Evolutionary conservation across 2,797 vertebrate species (phyloP), one percentile per base, ranked within the genome.

Genomic region (Crocidura indochinensis): DNA sequence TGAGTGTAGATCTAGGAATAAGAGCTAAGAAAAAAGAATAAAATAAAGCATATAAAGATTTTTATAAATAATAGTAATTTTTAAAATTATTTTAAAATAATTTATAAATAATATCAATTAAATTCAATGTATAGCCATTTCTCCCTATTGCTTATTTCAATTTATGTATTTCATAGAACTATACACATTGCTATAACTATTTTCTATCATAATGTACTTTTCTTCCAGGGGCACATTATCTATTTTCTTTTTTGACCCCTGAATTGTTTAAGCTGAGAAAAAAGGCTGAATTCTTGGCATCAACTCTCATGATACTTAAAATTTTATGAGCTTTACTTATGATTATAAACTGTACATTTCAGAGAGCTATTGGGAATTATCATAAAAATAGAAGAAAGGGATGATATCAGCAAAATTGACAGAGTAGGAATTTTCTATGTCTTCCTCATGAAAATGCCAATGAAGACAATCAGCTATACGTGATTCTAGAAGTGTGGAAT

Each of bases 301-400:
- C 46, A 51, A 67, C 5, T 85, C 65, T 92, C 74, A 76, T 6
- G 44, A 64, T 19, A 81, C 65, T 90, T 91, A 94, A 94, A 95
- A 81, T 93, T 93, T 87, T 95, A 79, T 84, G 91, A 91, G 8
- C 12, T 95, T 96, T 95, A 81, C 14, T 90, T 95, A 31, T 84
- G 94, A 93, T 91, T 92, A 90, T 5, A 82, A 96, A 92, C 46
- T 92, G 0, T 47, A 38, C 4, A 72, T 29, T 64, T 56, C 71
- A 62, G 6, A 81, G 7, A 83, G 29, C 26, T 83, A 31, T 8
- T 56, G 2, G 12, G 77, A 88, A 47, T 0, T 14, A 4, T 74
- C 38, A 78, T 56, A 94, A 77, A 22, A 24, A 90, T 53, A 74
- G 65, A 20, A 62, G 12, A 29, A 38, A 69, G 10, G 20, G 26